Conservation (phyloP, 2,797 vertebrate species). For the Arctocebus calabarensis region DNA sequence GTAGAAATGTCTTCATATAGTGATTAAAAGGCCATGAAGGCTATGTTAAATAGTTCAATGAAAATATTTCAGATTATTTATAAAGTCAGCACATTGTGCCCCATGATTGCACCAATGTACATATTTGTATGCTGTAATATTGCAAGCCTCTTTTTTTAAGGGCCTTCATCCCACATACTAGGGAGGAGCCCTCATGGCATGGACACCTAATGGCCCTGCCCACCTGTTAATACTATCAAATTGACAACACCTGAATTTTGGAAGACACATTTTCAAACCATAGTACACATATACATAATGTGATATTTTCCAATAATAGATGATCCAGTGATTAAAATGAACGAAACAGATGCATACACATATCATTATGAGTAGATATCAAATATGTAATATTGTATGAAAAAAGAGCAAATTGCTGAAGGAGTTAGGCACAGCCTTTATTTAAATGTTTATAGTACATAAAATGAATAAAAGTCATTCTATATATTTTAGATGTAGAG, state of each 20-base stretch:
- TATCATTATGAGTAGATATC: not conserved
- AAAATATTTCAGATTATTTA: too few relatives aligned
- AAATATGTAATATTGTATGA: not conserved
- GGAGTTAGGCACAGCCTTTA: not conserved
- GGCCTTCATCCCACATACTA: not conserved
- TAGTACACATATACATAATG: not conserved
- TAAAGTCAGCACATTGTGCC: too few relatives aligned
- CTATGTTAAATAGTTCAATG: too few relatives aligned
- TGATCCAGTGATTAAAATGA: constrained; percentile 26
- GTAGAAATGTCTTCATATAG: too few relatives aligned
- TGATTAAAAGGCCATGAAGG: too few relatives aligned
- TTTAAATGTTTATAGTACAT: not conserved
- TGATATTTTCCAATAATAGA: not conserved
- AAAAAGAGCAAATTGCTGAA: not conserved
- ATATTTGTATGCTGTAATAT: not conserved
- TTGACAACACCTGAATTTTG: not conserved
- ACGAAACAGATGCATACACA: not conserved
- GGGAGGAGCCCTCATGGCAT: not conserved
- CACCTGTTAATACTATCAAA: not conserved
- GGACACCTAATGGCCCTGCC: not conserved
- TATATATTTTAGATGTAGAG: not conserved
- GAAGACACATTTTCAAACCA: not conserved
- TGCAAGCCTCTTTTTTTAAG: not conserved
- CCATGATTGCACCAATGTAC: too few relatives aligned
- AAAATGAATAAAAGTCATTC: not conserved